Evolutionary conservation across 2,888 invertebrate genomes (phyloP), one percentile per base, ranked within the genome.

Genomic region (Drosophila nr. perissopoda): DNA sequence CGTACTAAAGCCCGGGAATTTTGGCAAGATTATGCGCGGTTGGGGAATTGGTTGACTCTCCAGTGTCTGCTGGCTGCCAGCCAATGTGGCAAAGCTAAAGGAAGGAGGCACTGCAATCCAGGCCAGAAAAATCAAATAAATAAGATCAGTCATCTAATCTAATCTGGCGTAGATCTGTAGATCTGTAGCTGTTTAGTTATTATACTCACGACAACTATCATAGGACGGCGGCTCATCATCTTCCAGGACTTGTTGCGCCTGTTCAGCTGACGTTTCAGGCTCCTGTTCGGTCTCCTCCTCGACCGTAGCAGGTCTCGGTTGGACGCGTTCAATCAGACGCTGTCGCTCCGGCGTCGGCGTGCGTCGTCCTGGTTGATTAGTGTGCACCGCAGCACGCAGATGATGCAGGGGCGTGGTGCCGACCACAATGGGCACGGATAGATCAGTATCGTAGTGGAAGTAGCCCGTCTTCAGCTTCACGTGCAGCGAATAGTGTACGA

Each of bases 171-270:
- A 7, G 46, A 46, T 46, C 21, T 46, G 21, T 21, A 21, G 2
- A 16, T 18, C 0, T 18, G 5, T 34, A 4, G 13, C 11, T 8
- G 16, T 13, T 3, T 0, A 11, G 21, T 1, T 21, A 4, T 2
- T 1, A 7, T 2, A 74, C 91, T 91, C 40, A 92, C 92, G 79
- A 54, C 92, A 92, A 77, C 92, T 92, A 46, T 92, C 92, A 54
- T 92, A 92, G 0, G 91, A 88, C 0, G 92, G 92, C 8, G 92
- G 92, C 62, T 92, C 91, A 70, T 91, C 91, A 40, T 91, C 89
- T 5, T 75, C 81, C 34, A 79, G 62, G 4, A 66, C 46, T 46
- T 81, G 91, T 49, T 80, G 88, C 10, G 70, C 74, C 21, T 85
- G 82, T 25, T 76, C 70, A 6, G 57, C 53, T 5, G 74, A 56